These are phyloP conservation scores for Tapirus indicus DNA, from an alignment of 2,797 vertebrate genomes.

Conservation along the genomic window DNA sequence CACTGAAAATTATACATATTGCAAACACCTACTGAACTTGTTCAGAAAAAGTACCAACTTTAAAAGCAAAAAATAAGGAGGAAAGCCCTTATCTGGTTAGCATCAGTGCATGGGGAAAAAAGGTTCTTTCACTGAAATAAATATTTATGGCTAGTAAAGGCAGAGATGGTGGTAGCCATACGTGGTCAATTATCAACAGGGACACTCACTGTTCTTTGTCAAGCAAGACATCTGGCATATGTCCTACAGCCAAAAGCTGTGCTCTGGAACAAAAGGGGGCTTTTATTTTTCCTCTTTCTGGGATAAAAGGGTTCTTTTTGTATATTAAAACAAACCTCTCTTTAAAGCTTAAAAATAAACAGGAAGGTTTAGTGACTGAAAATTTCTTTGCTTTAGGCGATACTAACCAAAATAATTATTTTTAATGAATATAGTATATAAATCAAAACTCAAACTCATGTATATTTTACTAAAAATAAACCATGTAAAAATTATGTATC, in stretches of 20 bases:
- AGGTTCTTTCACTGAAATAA: conserved; percentile 62
- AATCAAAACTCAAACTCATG: conserved; percentile 55
- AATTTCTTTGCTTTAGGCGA: conserved; percentile 1
- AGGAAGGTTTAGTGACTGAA: background rate
- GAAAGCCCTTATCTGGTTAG: conserved; percentile 66
- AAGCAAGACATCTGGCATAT: conserved; percentile 67
- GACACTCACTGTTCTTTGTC: conserved; percentile 69
- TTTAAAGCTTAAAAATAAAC: conserved; percentile 56
- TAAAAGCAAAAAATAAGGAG: conserved; percentile 31
- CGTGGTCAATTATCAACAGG: conserved; percentile 64
- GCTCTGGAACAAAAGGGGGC: conserved; percentile 42
- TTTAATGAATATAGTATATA: conserved; percentile 53
- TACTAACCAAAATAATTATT: conserved; percentile 61
- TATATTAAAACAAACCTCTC: conserved; percentile 34
- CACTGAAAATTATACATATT: conserved; percentile 41
- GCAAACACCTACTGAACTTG: conserved; percentile 63
- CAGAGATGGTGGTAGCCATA: conserved; percentile 61
- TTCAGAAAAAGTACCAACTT: conserved; percentile 49
- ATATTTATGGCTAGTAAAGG: conserved; percentile 70
- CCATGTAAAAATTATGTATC: background rate
- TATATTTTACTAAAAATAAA: conserved; percentile 57
- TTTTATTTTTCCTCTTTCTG: conserved; percentile 65
- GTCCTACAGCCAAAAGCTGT: conserved; percentile 62
- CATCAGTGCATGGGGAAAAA: conserved; percentile 28
- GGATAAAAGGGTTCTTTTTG: conserved; percentile 42